Base-by-base conservation (phyloP, 2,888 invertebrate species). In the Conus canariensis region DNA sequence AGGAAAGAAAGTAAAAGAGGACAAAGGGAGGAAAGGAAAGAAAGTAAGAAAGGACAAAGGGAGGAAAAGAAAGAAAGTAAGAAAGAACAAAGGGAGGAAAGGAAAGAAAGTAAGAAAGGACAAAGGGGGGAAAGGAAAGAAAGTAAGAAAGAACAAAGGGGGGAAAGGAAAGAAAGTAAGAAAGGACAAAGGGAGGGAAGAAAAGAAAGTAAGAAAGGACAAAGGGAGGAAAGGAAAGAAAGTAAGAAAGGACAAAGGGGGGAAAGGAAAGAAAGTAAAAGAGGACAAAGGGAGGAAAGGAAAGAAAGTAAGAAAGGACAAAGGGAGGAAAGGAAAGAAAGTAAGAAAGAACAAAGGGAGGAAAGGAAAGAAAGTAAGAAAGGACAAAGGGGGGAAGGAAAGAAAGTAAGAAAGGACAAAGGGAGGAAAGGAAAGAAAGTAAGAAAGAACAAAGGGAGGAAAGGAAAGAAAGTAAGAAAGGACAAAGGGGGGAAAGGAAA, bases 51-150 rank as follows among this genome's bases (percentile, higher is more conserved):
- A 8, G 12, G 58, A 58, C 30, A 83, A 22, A 85, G 85, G 59
- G 85, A 85, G 60, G 59, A 59, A 85, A 56, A 58, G 83, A 83
- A 56, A 83, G 83, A 83, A 56, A 85, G 60, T 30, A 30, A 30
- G 2, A 30, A 30, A 30, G 30, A 2, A 30, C 30, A 30, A 30
- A 30, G 30, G 30, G 30, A 30, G 30, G 30, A 2, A 30, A 30
- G 30, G 2, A 56, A 16, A 82, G 82, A 82, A 19, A 82, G 56
- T 16, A 16, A 64, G 60, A 64, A 16, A 64, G 60, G 16, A 16
- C 9, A 16, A 64, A 16, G 16, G 30, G 16, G 16, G 16, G 19
- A 10, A 19, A 56, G 19, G 8, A 19, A 83, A 16, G 56, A 56
- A 83, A 16, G 56, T 56, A 58, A 16, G 25, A 56, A 58, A 16